phyloP scores from a whole-genome alignment of 2,888 invertebrate genomes.

The Nomada ruficornis region DNA sequence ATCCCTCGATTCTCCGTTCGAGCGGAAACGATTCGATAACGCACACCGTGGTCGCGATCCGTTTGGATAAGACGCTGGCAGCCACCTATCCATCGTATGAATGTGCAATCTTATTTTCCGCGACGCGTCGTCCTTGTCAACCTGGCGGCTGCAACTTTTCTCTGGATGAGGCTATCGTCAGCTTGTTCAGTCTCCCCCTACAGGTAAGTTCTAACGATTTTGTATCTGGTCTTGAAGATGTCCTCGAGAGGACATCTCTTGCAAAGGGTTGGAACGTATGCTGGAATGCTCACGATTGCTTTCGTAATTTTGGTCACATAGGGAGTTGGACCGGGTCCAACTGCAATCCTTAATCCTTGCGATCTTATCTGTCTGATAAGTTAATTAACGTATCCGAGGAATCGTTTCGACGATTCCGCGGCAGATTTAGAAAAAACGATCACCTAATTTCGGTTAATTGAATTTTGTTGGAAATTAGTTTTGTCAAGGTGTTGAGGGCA shows the following conservation, averaged over 20 bases:
- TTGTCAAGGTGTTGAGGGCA: too few species aligned
- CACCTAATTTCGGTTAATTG: neutral
- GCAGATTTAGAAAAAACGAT: neutral
- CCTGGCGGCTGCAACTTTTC: conserved; percentile 1
- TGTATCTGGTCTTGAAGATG: neutral
- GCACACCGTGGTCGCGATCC: conserved; percentile 4
- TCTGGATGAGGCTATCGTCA: conserved; percentile 26
- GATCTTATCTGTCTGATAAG: neutral
- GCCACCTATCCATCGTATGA: conserved; percentile 41
- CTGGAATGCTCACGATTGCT: neutral
- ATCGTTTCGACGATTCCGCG: neutral
- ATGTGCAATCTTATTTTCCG: conserved; percentile 62
- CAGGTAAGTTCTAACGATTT: neutral
- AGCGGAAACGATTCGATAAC: conserved; percentile 50
- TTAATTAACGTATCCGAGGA: conserved; percentile 20
- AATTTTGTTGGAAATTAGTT: too few species aligned
- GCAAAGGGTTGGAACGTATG: neutral
- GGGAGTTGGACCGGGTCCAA: conserved; percentile 3
- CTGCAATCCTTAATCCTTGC: conserved; percentile 1
- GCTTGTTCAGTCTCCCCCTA: conserved; percentile 45
- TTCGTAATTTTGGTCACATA: conserved; percentile 17
- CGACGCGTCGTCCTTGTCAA: neutral
- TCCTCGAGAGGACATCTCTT: neutral
- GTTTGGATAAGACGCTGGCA: conserved; percentile 35
- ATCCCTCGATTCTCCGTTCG: conserved; percentile 34